Base-by-base conservation (phyloP, 2,113 vertebrate species). In the Labrus mixtus region DNA sequence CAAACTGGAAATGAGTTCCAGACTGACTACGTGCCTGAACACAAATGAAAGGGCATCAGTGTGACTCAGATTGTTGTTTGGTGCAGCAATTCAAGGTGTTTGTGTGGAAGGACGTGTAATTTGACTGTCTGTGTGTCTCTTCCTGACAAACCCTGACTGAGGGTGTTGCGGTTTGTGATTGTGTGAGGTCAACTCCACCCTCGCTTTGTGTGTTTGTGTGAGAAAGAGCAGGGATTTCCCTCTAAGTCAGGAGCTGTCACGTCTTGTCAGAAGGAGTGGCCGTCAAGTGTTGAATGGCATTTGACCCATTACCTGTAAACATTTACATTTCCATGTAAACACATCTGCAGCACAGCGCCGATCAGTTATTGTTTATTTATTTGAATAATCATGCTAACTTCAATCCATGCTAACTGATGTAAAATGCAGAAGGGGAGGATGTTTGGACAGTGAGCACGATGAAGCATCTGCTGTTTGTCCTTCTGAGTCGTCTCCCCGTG, bases 91-190 rank as follows among this genome's bases (percentile, higher is more conserved):
- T 79, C 57, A 62, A 50, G 71, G 69, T 85, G 79, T 87, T 77
- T 59, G 51, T 50, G 43, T 50, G 64, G 64, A 63, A 51, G 56
- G 73, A 81, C 45, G 3, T 90, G 81, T 87, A 89, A 91, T 90
- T 89, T 86, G 29, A 64, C 73, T 76, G 85, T 85, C 68, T 88
- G 74, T 74, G 56, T 73, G 83, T 76, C 84, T 76, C 84, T 87
- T 48, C 78, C 29, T 39, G 75, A 90, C 39, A 82, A 70, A 46
- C 60, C 60, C 19, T 54, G 51, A 83, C 63, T 72, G 60, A 55
- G 71, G 81, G 85, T 90, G 75, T 79, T 74, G 43, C 68, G 56
- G 63, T 79, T 54, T n/a, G 43, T 85, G 65, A 77, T 22, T 71
- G 73, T 48, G 72, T 86, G 77, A 87, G 76, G 84, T 81, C 73